Percentiles rank a stretch among this genome's conserved stretches.
Conservation (phyloP, 2,888 invertebrate genomes). For the Patella pellucida region DNA sequence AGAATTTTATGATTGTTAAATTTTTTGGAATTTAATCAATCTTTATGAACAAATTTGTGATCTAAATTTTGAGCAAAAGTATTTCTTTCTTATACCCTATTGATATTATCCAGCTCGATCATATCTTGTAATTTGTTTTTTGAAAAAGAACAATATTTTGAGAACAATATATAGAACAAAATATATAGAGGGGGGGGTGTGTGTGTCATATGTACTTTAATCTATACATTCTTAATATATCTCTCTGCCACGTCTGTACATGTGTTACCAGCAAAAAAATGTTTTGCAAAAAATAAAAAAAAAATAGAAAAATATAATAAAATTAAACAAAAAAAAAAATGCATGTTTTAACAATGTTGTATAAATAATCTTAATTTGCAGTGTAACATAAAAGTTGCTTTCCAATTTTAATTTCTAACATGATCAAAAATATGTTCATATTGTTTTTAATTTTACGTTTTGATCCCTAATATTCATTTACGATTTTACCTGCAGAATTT, state of each 20-base stretch:
- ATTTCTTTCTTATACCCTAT: constrained; percentile 2
- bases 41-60: too few species aligned
- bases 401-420: not conserved
- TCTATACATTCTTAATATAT: not conserved
- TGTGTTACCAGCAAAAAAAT: constrained; percentile 17
- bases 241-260: constrained; percentile 34
- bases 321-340: constrained; percentile 18
- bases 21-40: too few species aligned
- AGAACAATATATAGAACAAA: too few species aligned
- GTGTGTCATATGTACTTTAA: too few species aligned
- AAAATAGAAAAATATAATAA: constrained; percentile 23
- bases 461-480: too few species aligned
- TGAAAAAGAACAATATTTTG: too few species aligned
- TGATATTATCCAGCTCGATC: not conserved
- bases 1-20: too few species aligned
- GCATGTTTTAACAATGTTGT: constrained; percentile 4
- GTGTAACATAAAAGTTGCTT: not conserved
- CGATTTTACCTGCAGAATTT: too few species aligned
- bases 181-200: too few species aligned
- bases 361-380: not conserved
- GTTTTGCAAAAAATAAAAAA: constrained; percentile 15
- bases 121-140: not conserved
- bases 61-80: not conserved
- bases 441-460: too few species aligned
- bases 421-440: too few species aligned